Conservation (phyloP, 1,140 invertebrate species). For the Riptortus pedestris region DNA sequence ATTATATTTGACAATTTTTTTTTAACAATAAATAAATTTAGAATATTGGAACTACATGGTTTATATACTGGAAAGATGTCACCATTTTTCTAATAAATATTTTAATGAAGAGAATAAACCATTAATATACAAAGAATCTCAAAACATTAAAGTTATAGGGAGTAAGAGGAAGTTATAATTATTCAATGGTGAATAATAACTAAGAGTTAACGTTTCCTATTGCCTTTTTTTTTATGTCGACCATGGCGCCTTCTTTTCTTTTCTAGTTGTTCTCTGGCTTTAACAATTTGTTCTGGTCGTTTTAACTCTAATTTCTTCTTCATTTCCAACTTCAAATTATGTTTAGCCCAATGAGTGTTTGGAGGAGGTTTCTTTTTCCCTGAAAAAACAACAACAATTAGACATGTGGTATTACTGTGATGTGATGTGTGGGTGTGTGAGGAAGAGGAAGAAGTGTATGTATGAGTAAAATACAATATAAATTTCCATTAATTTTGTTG, state of each 20-base stretch:
- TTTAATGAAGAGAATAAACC: too few species aligned
- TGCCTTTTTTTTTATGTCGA: slow-evolving; percentile 26
- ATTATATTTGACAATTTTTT: too few species aligned
- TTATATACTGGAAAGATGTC: too few species aligned
- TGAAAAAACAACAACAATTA: slow-evolving; percentile 24
- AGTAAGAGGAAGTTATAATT: not conserved
- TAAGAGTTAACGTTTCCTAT: not conserved
- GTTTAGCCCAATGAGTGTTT: slow-evolving; percentile 32
- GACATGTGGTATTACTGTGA: too few species aligned
- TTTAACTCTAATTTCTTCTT: slow-evolving; percentile 28
- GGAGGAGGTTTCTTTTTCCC: slow-evolving; percentile 24
- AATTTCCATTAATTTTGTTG: too few species aligned
- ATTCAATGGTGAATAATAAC: not conserved
- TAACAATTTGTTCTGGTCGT: slow-evolving; percentile 31
- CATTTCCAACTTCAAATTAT: slow-evolving; percentile 31
- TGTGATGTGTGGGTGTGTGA: too few species aligned
- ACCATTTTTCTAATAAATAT: too few species aligned
- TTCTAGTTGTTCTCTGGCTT: slow-evolving; percentile 32
- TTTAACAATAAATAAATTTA: too few species aligned
- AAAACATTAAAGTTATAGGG: too few species aligned
- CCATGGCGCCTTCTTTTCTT: slow-evolving; percentile 30
- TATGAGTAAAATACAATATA: slow-evolving; percentile 18
- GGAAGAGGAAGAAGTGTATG: too few species aligned
- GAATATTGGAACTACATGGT: too few species aligned
- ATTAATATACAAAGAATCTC: too few species aligned